A percentile compares a stretch with the other conserved stretches of the same genome.
phyloP scores from a whole-genome alignment of 2,888 invertebrate species.

The Volucella inanis region DNA sequence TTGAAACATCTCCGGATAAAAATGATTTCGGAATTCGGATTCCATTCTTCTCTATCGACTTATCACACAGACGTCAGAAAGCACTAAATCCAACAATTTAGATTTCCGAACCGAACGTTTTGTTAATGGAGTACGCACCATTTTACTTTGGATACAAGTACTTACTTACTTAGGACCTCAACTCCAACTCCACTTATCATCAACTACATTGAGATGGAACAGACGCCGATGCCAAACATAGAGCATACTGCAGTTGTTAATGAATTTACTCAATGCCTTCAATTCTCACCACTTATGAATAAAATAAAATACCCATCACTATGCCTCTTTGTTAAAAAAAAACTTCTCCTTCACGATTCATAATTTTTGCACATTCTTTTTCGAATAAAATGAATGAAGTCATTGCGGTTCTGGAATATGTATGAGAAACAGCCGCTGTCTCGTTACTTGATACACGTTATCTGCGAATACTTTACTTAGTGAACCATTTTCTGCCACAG shows the following conservation, averaged over 20 bases:
- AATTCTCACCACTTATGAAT: not conserved
- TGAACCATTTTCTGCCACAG: too few relatives aligned
- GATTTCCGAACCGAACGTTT: slow-evolving; percentile 4
- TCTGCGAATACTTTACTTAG: too few relatives aligned
- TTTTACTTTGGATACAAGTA: not conserved
- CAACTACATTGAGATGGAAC: not conserved
- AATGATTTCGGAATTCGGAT: too few relatives aligned
- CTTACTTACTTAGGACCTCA: not conserved
- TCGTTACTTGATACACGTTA: too few relatives aligned
- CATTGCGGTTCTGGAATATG: too few relatives aligned
- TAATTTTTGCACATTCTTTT: not conserved
- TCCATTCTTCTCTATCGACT: too few relatives aligned
- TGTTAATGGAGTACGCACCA: slow-evolving; percentile 9
- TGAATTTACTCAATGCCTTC: not conserved
- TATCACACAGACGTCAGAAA: too few relatives aligned
- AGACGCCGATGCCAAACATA: too few relatives aligned
- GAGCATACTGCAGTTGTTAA: not conserved
- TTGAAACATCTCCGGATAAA: too few relatives aligned
- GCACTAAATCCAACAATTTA: not conserved
- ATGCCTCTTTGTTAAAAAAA: not conserved
- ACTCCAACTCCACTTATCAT: not conserved
- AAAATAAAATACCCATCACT: not conserved
- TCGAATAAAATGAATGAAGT: not conserved
- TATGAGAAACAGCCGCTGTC: too few relatives aligned
- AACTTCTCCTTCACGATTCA: not conserved